A percentile compares a stretch with the other conserved stretches of the same genome.
phyloP scores from a whole-genome alignment of 2,797 vertebrate genomes.

The Arnoldichthys spilopterus region DNA sequence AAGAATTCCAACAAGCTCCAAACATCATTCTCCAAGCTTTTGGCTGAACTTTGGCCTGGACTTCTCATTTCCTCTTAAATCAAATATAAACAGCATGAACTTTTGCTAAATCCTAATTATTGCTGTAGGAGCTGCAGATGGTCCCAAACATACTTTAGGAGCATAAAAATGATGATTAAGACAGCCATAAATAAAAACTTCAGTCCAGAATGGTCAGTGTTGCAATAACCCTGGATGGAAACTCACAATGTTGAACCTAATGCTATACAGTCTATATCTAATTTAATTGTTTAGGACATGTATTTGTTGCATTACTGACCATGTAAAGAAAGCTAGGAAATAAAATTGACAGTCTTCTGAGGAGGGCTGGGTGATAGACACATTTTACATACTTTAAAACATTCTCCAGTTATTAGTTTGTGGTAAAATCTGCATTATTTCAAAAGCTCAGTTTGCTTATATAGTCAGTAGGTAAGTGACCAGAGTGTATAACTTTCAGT shows the following conservation, averaged over 20 bases:
- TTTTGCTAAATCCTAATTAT: slow-evolving; percentile 44
- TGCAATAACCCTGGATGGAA: neutral
- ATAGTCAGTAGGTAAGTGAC: no score
- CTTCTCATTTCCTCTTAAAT: slow-evolving; percentile 54
- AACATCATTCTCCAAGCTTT: slow-evolving; percentile 45
- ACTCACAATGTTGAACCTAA: neutral
- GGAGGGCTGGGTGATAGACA: no score
- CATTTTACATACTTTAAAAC: no score
- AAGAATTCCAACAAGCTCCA: slow-evolving; percentile 34
- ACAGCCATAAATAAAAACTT: neutral
- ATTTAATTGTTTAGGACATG: no score
- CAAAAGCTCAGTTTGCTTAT: no score
- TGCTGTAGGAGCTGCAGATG: neutral
- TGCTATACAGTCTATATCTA: neutral
- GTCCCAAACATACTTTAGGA: neutral
- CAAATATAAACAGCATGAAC: slow-evolving; percentile 47
- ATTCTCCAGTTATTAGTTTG: no score
- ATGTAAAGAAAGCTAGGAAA: no score
- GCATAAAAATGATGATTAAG: neutral
- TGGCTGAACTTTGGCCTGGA: slow-evolving; percentile 49
- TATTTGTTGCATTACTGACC: no score
- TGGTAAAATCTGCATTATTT: no score
- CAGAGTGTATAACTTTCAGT: no score
- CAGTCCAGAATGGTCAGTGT: neutral
- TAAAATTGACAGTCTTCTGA: no score